Percentiles rank a stretch among this genome's conserved stretches.
Conservation (phyloP, 2,888 invertebrate species). For the Celastrina argiolus region DNA sequence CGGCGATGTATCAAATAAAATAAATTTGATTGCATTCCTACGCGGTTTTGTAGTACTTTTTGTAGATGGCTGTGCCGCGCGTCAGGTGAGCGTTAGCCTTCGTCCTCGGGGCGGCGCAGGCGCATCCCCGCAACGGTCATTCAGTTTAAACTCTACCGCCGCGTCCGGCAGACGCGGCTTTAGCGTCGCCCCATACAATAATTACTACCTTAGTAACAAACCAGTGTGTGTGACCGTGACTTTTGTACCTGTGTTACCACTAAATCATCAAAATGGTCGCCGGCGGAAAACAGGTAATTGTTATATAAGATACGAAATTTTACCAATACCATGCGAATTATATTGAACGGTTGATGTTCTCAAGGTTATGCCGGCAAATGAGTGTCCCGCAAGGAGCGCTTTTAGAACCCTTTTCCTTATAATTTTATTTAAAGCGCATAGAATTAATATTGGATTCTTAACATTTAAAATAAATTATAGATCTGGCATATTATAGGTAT, state of each 20-base stretch:
- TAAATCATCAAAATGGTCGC: conserved; percentile 67
- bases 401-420: not conserved
- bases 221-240: conserved; percentile 45
- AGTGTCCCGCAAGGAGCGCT: not conserved
- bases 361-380: not conserved
- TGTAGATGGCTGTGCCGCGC: conserved; percentile 21
- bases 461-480: not conserved
- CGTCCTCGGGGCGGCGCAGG: conserved; percentile 40
- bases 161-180: conserved; percentile 73
- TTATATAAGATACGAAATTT: conserved; percentile 40
- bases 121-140: conserved; percentile 49
- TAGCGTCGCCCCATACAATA: conserved; percentile 45
- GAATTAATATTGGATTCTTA: not conserved
- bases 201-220: conserved; percentile 32
- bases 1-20: conserved; percentile 17
- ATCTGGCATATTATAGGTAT: not conserved
- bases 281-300: conserved; percentile 73
- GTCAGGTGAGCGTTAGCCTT: conserved; percentile 48
- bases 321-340: conserved; percentile 31
- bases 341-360: not conserved
- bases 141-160: conserved; percentile 72
- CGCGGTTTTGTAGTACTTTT: conserved; percentile 3
- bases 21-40: not conserved
- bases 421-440: not conserved
- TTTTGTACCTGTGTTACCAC: conserved; percentile 53